Evolutionary conservation across 2,113 vertebrate genomes (phyloP).

Genomic region (Candoia aspera): DNA sequence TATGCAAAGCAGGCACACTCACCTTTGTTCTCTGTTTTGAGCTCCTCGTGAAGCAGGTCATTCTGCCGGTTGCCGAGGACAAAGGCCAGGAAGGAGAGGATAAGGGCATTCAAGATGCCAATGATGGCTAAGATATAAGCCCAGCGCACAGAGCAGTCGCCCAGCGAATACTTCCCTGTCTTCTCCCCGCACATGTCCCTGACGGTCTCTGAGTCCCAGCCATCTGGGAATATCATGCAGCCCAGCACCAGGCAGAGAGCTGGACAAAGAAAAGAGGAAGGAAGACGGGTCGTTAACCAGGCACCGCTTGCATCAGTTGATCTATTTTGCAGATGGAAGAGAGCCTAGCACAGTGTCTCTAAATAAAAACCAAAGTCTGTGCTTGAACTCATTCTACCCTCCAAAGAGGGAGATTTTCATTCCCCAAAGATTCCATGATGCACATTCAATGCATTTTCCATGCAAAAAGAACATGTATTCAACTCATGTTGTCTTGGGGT

Average conservation of each 20-base stretch:
- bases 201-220: conserved; percentile 92
- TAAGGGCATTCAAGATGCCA: conserved; percentile 91
- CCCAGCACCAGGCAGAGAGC: conserved; percentile 91
- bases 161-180: conserved; percentile 88
- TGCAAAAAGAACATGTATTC: not conserved
- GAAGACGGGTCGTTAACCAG: not conserved
- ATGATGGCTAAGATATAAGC: conserved; percentile 94
- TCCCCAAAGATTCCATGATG: not conserved
- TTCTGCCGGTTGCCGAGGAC: conserved; percentile 93
- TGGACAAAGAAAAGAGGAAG: conserved; percentile 50
- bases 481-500: not conserved
- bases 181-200: conserved; percentile 92
- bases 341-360: not conserved
- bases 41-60: conserved; percentile 86
- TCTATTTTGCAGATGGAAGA: not conserved
- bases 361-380: not conserved
- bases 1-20: conserved; percentile 11
- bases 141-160: conserved; percentile 92
- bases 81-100: conserved; percentile 94
- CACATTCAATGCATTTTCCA: not conserved
- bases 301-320: not conserved
- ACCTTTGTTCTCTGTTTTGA: conserved; percentile 89
- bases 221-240: conserved; percentile 92
- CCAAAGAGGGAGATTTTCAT: not conserved
- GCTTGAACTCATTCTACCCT: not conserved